Evolutionary conservation across 2,113 vertebrate species (phyloP).

Genomic region (Gnathonemus longibarbis): DNA sequence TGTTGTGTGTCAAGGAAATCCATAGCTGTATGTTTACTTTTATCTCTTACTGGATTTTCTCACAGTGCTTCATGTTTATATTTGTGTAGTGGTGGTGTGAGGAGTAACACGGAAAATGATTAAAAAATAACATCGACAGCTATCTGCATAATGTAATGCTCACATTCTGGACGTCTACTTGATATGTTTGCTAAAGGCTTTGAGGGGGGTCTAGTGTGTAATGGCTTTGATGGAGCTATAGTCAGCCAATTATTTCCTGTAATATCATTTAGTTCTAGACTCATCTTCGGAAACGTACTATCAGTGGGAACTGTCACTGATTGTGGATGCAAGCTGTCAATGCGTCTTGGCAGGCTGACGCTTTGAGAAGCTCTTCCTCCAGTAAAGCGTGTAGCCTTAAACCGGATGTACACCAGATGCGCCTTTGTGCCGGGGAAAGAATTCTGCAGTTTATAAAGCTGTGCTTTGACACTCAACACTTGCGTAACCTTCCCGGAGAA

Average conservation of each 20-base stretch:
- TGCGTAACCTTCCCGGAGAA: constrained; percentile 41
- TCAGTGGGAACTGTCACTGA: constrained; percentile 8
- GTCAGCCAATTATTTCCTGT: neutral
- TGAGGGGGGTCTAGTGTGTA: neutral
- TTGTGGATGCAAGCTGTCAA: constrained; percentile 20
- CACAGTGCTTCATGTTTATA: neutral
- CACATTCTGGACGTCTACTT: neutral
- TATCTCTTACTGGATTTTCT: neutral
- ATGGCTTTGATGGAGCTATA: neutral
- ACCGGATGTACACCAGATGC: neutral
- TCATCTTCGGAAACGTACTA: neutral
- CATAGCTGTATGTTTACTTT: neutral
- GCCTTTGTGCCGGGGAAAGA: neutral
- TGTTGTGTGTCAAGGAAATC: neutral
- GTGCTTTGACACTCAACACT: constrained; percentile 28
- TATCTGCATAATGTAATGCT: constrained; percentile 4
- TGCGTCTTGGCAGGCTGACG: constrained; percentile 13
- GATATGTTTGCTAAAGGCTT: neutral
- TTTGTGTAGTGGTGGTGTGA: neutral
- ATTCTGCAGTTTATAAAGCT: constrained; percentile 38
- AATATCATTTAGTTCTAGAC: constrained; percentile 4
- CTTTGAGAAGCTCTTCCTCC: constrained; percentile 10
- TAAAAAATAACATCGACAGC: neutral
- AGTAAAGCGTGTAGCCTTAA: constrained; percentile 25
- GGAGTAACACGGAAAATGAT: neutral